Percentiles rank a stretch among this genome's conserved stretches.
These are phyloP conservation scores for Serrognathus titanus DNA, from an alignment of 2,888 invertebrate genomes.

Conservation along the genomic window DNA sequence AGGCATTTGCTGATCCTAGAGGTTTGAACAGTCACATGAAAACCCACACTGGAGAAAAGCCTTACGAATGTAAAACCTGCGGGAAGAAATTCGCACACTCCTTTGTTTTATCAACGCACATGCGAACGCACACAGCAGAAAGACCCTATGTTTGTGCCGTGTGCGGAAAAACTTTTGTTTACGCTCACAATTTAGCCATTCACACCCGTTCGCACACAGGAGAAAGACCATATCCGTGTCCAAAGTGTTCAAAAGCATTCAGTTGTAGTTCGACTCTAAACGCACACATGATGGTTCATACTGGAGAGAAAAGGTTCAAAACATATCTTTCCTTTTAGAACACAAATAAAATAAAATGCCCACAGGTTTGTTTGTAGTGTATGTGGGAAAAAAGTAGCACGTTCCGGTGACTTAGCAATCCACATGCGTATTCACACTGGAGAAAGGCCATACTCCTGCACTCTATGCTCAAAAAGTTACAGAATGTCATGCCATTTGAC, in stretches of 20 bases:
- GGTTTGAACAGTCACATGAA: slow-evolving; percentile 36
- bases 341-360: not conserved
- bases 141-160: slow-evolving; percentile 37
- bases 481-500: slow-evolving; percentile 40
- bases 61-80: slow-evolving; percentile 35
- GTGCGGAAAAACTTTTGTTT: slow-evolving; percentile 41
- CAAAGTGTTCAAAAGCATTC: slow-evolving; percentile 33
- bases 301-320: slow-evolving; percentile 29
- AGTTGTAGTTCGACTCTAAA: slow-evolving; percentile 31
- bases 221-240: slow-evolving; percentile 38
- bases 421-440: slow-evolving; percentile 40
- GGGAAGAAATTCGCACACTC: slow-evolving; percentile 37
- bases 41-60: slow-evolving; percentile 35
- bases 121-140: slow-evolving; percentile 37
- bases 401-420: slow-evolving; percentile 38
- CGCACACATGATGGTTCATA: slow-evolving; percentile 34
- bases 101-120: slow-evolving; percentile 35
- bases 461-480: slow-evolving; percentile 36
- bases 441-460: slow-evolving; percentile 38
- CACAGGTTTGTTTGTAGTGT: slow-evolving; percentile 35
- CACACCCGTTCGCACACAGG: slow-evolving; percentile 39
- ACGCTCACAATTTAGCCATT: slow-evolving; percentile 38
- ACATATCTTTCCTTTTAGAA: not conserved
- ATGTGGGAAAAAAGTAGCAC: slow-evolving; percentile 37
- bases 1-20: slow-evolving; percentile 33